These are phyloP conservation scores for Busseola fusca DNA, from an alignment of 2,888 invertebrate species.

Conservation along the genomic window DNA sequence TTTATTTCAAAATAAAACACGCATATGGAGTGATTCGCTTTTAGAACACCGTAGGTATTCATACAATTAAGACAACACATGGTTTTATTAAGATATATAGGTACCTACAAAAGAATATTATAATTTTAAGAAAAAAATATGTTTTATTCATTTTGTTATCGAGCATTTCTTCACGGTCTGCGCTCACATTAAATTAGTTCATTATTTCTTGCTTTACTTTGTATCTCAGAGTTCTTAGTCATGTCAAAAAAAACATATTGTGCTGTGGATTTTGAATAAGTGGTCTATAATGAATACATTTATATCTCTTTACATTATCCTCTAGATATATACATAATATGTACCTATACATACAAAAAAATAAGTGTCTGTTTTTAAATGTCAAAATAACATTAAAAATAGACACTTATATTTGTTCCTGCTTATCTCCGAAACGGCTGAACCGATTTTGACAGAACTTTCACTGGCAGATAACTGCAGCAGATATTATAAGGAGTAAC, in stretches of 20 bases:
- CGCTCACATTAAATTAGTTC: slow-evolving; percentile 53
- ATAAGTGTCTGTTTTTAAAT: background rate
- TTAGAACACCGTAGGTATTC: slow-evolving; percentile 3
- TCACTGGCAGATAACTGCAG: background rate
- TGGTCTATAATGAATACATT: background rate
- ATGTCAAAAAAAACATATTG: slow-evolving; percentile 28
- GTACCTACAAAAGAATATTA: slow-evolving; percentile 28
- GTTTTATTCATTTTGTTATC: slow-evolving; percentile 42
- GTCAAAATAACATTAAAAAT: too few relatives aligned
- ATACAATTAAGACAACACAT: slow-evolving; percentile 21
- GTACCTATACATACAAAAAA: background rate
- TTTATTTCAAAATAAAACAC: slow-evolving; percentile 35
- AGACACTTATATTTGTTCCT: too few relatives aligned
- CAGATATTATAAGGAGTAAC: background rate
- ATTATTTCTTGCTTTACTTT: slow-evolving; percentile 36
- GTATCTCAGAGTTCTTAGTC: slow-evolving; percentile 6
- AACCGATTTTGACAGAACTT: background rate
- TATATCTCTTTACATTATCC: background rate
- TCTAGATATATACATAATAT: background rate
- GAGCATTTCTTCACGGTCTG: slow-evolving; percentile 55
- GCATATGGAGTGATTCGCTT: slow-evolving; percentile 6
- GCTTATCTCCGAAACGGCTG: background rate
- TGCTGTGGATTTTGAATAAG: background rate
- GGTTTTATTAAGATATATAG: slow-evolving; percentile 8
- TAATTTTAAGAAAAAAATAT: slow-evolving; percentile 25